These are phyloP conservation scores for Euclidia mi DNA, from an alignment of 2,888 invertebrate species.

Conservation along the genomic window DNA sequence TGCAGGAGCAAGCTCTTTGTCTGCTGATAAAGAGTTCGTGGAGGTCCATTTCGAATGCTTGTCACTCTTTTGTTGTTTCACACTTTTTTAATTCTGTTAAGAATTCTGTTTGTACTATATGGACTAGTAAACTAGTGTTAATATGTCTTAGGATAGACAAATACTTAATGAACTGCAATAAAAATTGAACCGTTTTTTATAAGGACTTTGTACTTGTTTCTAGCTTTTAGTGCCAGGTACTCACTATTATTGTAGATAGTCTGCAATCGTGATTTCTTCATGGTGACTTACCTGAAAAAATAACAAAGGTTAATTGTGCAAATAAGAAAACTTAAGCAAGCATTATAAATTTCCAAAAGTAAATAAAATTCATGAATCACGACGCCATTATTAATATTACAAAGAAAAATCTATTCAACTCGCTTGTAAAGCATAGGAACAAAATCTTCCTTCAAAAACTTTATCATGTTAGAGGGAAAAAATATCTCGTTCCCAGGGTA, in stretches of 20 bases:
- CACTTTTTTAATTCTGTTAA: background rate
- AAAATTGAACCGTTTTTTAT: too few relatives aligned
- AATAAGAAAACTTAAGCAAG: too few relatives aligned
- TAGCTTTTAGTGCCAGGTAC: too few relatives aligned
- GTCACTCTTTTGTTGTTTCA: constrained; percentile 53
- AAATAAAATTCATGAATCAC: constrained; percentile 3
- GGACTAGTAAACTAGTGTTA: too few relatives aligned
- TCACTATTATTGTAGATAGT: too few relatives aligned
- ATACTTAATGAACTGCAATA: too few relatives aligned
- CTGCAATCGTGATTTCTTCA: too few relatives aligned
- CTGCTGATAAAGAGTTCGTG: constrained; percentile 55
- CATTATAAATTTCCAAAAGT: background rate
- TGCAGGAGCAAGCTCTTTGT: constrained; percentile 68
- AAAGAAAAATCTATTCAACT: constrained; percentile 42
- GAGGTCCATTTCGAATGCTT: constrained; percentile 58
- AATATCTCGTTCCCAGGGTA: constrained; percentile 54
- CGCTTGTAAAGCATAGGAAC: constrained; percentile 37
- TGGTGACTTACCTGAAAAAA: constrained; percentile 13
- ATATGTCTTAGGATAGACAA: too few relatives aligned
- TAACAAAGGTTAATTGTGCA: background rate
- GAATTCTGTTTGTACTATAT: background rate
- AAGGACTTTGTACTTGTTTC: too few relatives aligned
- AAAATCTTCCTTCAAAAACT: constrained; percentile 48
- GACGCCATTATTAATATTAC: constrained; percentile 21
- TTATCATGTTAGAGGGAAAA: constrained; percentile 52